Conservation (phyloP, 1,140 invertebrate species). For the Anadara kagoshimensis region DNA sequence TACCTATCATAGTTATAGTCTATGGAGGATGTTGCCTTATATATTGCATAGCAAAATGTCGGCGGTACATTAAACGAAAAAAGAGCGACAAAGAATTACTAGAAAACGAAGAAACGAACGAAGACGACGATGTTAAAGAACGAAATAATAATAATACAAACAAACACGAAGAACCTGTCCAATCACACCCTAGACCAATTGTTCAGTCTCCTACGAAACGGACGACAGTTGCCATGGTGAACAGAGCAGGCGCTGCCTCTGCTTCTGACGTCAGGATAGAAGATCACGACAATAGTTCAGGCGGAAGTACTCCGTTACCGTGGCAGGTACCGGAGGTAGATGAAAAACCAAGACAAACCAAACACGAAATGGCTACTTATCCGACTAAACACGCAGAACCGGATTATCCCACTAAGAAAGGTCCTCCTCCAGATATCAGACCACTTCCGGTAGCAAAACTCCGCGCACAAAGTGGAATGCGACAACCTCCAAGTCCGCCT, state of each 20-base stretch:
- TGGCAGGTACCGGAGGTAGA: not conserved
- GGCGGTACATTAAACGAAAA: constrained; percentile 34
- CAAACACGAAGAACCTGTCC: not conserved
- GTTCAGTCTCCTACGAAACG: not conserved
- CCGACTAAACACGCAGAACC: not conserved
- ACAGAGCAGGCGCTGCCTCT: not conserved
- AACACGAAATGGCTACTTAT: not conserved
- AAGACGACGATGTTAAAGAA: not conserved
- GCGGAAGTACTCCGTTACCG: constrained; percentile 1
- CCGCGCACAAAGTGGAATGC: constrained; percentile 7
- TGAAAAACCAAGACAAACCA: no score
- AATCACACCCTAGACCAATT: not conserved
- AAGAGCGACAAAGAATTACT: constrained; percentile 5
- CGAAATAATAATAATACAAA: constrained; percentile 11
- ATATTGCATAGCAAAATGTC: constrained; percentile 57
- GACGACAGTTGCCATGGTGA: constrained; percentile 4
- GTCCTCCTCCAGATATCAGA: no score
- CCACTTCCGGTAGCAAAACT: no score
- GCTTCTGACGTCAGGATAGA: constrained; percentile 18
- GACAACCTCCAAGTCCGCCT: constrained; percentile 15
- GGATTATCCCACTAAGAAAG: no score
- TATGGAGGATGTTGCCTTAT: constrained; percentile 62
- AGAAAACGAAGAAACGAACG: not conserved
- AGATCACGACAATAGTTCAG: not conserved
- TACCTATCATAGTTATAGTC: constrained; percentile 56